A percentile compares a stretch with the other conserved stretches of the same genome.
phyloP scores from a whole-genome alignment of 2,113 vertebrate genomes.

The Athene noctua region DNA sequence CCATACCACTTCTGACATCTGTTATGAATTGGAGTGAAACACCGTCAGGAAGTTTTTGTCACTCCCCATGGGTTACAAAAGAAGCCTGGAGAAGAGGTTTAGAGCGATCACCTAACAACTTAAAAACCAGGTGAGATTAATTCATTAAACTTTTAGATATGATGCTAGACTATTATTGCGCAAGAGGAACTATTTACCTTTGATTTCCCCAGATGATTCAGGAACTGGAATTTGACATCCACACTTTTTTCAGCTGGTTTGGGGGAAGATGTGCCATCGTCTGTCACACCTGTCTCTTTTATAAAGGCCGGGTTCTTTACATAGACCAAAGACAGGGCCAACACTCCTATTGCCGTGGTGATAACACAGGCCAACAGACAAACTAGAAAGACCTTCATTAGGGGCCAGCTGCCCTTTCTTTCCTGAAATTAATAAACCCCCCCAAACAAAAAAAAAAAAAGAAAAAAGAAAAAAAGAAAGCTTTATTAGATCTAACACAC shows the following conservation, averaged over 20 bases:
- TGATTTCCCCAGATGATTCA: slow-evolving; percentile 64
- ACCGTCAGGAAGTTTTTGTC: background rate
- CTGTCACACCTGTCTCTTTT: background rate
- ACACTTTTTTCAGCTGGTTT: background rate
- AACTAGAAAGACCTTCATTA: slow-evolving; percentile 58
- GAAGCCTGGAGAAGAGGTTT: background rate
- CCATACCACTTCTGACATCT: background rate
- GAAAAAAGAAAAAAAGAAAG: background rate
- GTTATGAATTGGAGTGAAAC: background rate
- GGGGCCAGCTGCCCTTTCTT: slow-evolving; percentile 30
- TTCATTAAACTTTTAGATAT: background rate
- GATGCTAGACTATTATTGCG: background rate
- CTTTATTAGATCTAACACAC: background rate
- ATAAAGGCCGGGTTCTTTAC: background rate
- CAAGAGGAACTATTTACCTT: slow-evolving; percentile 45
- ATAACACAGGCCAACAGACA: slow-evolving; percentile 66
- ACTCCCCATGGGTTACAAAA: background rate
- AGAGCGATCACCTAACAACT: background rate
- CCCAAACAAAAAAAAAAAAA: background rate
- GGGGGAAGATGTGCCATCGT: accelerated
- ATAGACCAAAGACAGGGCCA: slow-evolving; percentile 52
- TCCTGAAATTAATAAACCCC: background rate
- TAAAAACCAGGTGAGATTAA: background rate
- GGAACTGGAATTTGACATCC: slow-evolving; percentile 66
- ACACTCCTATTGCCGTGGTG: slow-evolving; percentile 37